Evolutionary conservation across 1,140 invertebrate species (phyloP).

Genomic region (Manduca sexta): DNA sequence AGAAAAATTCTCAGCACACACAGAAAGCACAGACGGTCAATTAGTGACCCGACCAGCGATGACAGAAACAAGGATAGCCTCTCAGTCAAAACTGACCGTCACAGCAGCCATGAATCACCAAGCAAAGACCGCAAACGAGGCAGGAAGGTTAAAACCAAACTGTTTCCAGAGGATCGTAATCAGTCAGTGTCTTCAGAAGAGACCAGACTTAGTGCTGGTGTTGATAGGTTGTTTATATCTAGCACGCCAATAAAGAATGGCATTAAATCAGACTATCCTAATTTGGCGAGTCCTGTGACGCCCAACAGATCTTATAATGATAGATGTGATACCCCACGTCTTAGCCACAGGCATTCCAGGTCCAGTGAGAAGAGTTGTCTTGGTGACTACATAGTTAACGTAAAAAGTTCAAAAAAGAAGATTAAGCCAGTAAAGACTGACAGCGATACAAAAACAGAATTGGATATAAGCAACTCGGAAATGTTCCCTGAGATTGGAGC

Average conservation of each 20-base stretch:
- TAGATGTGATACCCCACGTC: constrained; percentile 53
- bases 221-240: constrained; percentile 45
- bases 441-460: constrained; percentile 32
- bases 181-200: constrained; percentile 52
- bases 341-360: constrained; percentile 38
- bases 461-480: constrained; percentile 59
- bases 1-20: constrained; percentile 33
- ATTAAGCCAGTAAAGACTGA: constrained; percentile 42
- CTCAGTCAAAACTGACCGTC: constrained; percentile 33
- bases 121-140: constrained; percentile 47
- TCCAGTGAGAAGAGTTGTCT: constrained; percentile 54
- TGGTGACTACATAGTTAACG: constrained; percentile 52
- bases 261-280: constrained; percentile 64
- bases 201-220: constrained; percentile 38
- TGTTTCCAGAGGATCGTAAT: constrained; percentile 49
- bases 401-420: constrained; percentile 51
- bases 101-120: constrained; percentile 51
- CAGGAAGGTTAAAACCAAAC: constrained; percentile 52
- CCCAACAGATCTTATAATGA: constrained; percentile 38
- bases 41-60: constrained; percentile 57
- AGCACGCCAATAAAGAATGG: constrained; percentile 66
- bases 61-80: constrained; percentile 45
- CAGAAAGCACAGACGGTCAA: constrained; percentile 48
- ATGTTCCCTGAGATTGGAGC: constrained; percentile 63
- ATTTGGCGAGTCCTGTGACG: constrained; percentile 46